Base-by-base conservation (phyloP, 2,888 invertebrate species). In the Metacarcinus magister region DNA sequence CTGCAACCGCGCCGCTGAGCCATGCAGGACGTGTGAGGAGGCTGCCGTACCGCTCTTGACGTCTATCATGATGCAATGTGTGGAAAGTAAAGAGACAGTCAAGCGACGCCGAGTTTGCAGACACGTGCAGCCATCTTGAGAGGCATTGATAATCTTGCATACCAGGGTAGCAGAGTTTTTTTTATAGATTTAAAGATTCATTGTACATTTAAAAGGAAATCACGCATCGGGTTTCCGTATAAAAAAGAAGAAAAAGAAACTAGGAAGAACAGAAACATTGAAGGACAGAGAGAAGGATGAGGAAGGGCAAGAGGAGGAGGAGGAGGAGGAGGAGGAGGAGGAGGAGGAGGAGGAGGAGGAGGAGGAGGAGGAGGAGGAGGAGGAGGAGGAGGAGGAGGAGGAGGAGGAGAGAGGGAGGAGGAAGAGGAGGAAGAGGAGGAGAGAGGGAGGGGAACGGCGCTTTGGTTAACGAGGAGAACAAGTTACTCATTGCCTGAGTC, bases 401-500 rank as follows among this genome's bases (percentile, higher is more conserved):
- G 89, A 44, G 19, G 44, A 39, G 28, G 39, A 43, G 91, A 54
- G 32, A 0, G 28, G 32, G 48, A 19, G 32, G 23, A 28, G 48
- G 54, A 32, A 10, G 54, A 19, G 28, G 16, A 10, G 92, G 54
- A 8, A 19, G 32, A 19, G 48, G 92, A 92, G 2, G 91, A 92
- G 46, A 48, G 43, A 28, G 60, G 39, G 23, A 4, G 32, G 82
- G 82, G 82, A 32, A 23, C 32, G 82, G 28, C 32, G 82, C 32
- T 82, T 82, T 82, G 82, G 82, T 82, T 82, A 82, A 82, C 82
- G 82, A 82, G 82, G 82, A 82, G 82, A 82, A 82, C 82, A 82
- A 82, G 82, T 82, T 82, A 82, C 82, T 82, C 82, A 82, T 82
- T 82, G 82, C 82, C 82, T 82, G 82, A 82, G 82, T 32, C 82